Base-by-base conservation (phyloP, 1,140 invertebrate species). In the Arctopsyche grandis region DNA sequence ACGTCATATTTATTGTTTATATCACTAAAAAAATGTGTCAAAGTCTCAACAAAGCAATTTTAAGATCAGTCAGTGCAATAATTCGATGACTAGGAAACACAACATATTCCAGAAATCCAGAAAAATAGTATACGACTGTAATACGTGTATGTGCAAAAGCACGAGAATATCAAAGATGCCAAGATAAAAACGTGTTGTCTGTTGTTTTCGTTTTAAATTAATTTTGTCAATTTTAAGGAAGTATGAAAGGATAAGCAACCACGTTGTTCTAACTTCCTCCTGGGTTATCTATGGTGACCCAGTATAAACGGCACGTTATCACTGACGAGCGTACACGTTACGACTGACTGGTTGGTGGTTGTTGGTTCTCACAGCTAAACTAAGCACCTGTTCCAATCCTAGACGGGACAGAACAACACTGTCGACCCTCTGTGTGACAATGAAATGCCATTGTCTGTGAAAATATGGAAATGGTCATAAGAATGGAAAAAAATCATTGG, bases 1-100 rank as follows among this genome's bases (percentile, higher is more conserved):
- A 82, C 56, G 81, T 77, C 81, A 83, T 83, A 10, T 48, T 26
- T 16, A 43, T 21, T 38, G 29, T 29, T 52, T 52, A 44, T 43
- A 56, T 10, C n/a, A 21, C 60, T 24, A 4, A 66, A 24, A 16
- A 12, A 66, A 16, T 60, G 60, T 21, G 10, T 21, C 19, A 21
- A 56, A 56, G 52, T 56, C 19, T 56, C 19, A 56, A 56, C 1
- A 1, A 48, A 48, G n/a, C n/a, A 48, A 9, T 48, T n/a, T n/a
- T n/a, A 38, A 38, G 29, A 4, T 38, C 29, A 38, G 7, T 38
- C 29, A 38, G 7, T 38, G 1, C 7, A 38, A 38, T 38, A 38
- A 4, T 38, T 4, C 29, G 29, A 7, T 38, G 7, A 7, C 29
- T 38, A 7, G 29, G 29, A 38, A 38, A 38, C 29, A 38, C 7